Base-by-base conservation (phyloP, 2,888 invertebrate genomes). In the Polydesmus complanatus region DNA sequence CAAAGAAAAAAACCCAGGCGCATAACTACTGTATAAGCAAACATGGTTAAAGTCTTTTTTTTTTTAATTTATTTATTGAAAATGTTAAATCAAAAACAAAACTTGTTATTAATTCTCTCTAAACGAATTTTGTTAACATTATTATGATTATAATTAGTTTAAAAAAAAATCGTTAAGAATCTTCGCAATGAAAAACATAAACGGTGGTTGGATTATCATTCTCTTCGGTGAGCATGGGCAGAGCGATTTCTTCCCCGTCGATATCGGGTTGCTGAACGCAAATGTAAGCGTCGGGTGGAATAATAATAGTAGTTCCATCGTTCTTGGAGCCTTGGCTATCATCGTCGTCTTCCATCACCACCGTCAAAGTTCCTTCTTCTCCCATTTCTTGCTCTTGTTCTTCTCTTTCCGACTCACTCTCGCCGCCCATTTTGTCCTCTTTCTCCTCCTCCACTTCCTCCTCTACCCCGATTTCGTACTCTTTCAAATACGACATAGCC, bases 181-280 rank as follows among this genome's bases (percentile, higher is more conserved):
- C n/a, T n/a, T n/a, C 37, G 11, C 55, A 55, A 2, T 55, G 55
- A n/a, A 55, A 37, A 22, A 55, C 27, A 37, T n/a, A 55, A 18
- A 55, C 55, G 18, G 55, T 27, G 23, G n/a, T 19, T 19, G 37
- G 37, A n/a, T n/a, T 22, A 19, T 55, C 55, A 19, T 37, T 22
- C 22, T 55, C 55, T 21, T 27, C 26, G 26, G 55, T 37, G 19
- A 55, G n/a, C 37, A 55, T 27, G 2, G 55, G 37, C n/a, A 55
- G 18, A 19, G 55, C 27, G 19, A 55, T 37, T 2, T 27, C 1
- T 3, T 23, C 37, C 14, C 27, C 55, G 5, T 53, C 53, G n/a
- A 21, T 19, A 19, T 55, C 55, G 5, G 55, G 27, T 37, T 55
- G 55, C 21, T 55, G 55, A 1, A 55, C 55, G 11, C 55, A 55